These are phyloP conservation scores for Radopholus similis DNA, from an alignment of 1,140 invertebrate species.

Conservation along the genomic window DNA sequence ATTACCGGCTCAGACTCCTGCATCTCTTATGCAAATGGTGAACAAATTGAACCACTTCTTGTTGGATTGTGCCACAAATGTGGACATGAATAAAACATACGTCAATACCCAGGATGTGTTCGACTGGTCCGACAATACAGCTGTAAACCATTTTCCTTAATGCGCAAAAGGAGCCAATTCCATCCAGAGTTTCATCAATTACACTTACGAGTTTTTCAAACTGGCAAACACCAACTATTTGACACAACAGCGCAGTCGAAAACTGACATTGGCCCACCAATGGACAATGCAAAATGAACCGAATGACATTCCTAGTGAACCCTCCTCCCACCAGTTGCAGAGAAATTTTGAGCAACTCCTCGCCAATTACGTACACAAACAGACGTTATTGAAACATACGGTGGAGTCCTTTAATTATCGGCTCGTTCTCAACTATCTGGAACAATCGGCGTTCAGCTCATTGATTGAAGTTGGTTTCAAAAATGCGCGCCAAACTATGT, in stretches of 20 bases:
- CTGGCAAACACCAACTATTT: slow-evolving; percentile 2
- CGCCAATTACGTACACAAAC: not conserved
- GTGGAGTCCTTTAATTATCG: not conserved
- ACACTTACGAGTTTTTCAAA: slow-evolving; percentile 27
- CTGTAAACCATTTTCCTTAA: slow-evolving; percentile 9
- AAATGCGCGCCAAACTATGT: not conserved
- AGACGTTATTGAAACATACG: not conserved
- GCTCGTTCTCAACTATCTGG: slow-evolving; percentile 1
- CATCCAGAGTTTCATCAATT: slow-evolving; percentile 23
- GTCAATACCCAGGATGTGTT: slow-evolving; percentile 16
- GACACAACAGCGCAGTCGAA: slow-evolving; percentile 3
- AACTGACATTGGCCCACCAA: slow-evolving; percentile 11
- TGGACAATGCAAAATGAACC: not conserved
- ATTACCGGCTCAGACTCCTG: slow-evolving; percentile 17
- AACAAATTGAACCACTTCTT: slow-evolving; percentile 24
- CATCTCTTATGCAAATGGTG: not conserved
- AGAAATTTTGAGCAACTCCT: slow-evolving; percentile 9
- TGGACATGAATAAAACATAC: not conserved
- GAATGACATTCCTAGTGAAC: not conserved
- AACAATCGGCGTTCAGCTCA: slow-evolving; percentile 4
- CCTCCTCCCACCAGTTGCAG: not conserved
- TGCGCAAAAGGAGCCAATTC: slow-evolving; percentile 2
- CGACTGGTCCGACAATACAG: slow-evolving; percentile 23
- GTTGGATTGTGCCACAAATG: slow-evolving; percentile 18
- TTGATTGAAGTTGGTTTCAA: slow-evolving; percentile 13